Conservation (phyloP, 2,888 invertebrate genomes). For the Parascotia fuliginaria region DNA sequence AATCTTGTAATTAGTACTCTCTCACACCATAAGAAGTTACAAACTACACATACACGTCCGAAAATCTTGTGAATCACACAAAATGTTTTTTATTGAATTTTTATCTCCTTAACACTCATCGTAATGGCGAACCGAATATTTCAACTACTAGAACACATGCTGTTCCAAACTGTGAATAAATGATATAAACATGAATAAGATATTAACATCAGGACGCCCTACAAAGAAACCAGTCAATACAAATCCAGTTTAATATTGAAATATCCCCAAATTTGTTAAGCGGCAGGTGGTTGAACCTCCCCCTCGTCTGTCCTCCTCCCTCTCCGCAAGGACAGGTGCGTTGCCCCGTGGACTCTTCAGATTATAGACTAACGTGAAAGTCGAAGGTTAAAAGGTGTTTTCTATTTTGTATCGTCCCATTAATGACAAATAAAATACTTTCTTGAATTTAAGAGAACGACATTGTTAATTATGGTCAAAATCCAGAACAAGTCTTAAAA, state of each 20-base stretch:
- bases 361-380: slow-evolving; percentile 35
- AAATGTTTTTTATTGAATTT: too few relatives aligned
- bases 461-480: too few relatives aligned
- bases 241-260: slow-evolving; percentile 38
- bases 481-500: too few relatives aligned
- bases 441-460: too few relatives aligned
- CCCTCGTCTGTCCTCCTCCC: slow-evolving; percentile 19
- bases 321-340: slow-evolving; percentile 57
- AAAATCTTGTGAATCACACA: too few relatives aligned
- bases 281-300: slow-evolving; percentile 59
- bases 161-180: background rate
- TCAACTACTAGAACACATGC: too few relatives aligned
- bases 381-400: slow-evolving; percentile 8
- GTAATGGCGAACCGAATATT: too few relatives aligned
- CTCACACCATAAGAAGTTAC: too few relatives aligned
- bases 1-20: too few relatives aligned
- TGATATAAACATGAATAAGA: background rate
- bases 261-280: slow-evolving; percentile 43
- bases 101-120: too few relatives aligned
- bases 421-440: too few relatives aligned
- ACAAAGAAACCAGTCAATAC: slow-evolving; percentile 29
- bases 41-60: too few relatives aligned
- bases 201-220: slow-evolving; percentile 19
- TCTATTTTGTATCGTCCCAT: background rate
- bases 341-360: slow-evolving; percentile 55